phyloP scores from a whole-genome alignment of 2,888 invertebrate species.

The Nasonovia ribisnigri region DNA sequence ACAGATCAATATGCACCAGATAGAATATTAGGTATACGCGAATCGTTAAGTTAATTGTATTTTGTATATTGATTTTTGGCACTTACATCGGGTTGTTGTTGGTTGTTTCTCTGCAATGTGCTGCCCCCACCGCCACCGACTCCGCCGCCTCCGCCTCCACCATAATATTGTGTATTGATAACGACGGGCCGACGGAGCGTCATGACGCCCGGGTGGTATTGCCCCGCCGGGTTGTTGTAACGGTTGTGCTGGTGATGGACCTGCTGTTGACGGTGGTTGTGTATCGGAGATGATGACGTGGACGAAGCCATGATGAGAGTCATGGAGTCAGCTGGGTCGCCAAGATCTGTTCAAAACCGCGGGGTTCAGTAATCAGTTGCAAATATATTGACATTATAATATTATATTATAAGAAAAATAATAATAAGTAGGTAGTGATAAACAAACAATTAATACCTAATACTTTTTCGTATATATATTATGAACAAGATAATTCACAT shows the following conservation, averaged over 20 bases:
- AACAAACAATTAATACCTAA: neutral
- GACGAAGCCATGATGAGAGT: constrained; percentile 37
- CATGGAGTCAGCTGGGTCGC: constrained; percentile 39
- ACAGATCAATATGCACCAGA: neutral
- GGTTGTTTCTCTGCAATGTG: neutral
- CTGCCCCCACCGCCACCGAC: neutral
- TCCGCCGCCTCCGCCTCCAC: neutral
- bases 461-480: neutral
- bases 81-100: constrained; percentile 38
- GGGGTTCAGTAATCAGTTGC: neutral
- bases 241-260: constrained; percentile 37
- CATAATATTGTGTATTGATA: constrained; percentile 35
- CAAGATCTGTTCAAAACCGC: neutral
- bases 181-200: constrained; percentile 42
- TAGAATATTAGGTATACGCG: neutral
- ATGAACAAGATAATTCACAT: neutral
- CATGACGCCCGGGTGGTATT: constrained; percentile 44
- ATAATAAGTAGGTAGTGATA: neutral
- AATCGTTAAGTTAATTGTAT: neutral
- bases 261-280: constrained; percentile 30
- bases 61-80: neutral
- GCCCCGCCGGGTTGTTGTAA: neutral
- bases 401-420: neutral
- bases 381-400: neutral
- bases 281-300: constrained; percentile 47